Evolutionary conservation across 2,888 invertebrate genomes (phyloP).

Genomic region (Salticus scenicus): DNA sequence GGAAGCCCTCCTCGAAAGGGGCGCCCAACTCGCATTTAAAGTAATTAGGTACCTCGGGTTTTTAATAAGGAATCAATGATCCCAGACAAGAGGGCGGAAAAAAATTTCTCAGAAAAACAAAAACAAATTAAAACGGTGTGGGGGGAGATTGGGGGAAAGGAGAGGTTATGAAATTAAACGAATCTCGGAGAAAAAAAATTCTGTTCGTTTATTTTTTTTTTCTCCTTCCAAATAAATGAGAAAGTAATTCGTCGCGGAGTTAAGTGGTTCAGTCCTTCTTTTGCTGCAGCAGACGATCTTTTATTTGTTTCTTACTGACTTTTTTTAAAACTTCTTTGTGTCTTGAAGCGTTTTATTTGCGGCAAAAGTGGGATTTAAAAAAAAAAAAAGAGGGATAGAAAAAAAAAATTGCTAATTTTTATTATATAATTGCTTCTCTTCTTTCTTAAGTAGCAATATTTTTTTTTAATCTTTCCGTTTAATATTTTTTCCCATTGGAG

Average conservation of each 20-base stretch:
- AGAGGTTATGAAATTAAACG: constrained; percentile 66
- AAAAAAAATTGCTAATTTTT: constrained; percentile 54
- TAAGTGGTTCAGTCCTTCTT: constrained; percentile 65
- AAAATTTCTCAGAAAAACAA: constrained; percentile 39
- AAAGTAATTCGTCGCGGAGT: constrained; percentile 69
- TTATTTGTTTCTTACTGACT: constrained; percentile 42
- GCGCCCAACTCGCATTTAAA: constrained; percentile 62
- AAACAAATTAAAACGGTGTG: constrained; percentile 55
- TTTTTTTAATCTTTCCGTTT: constrained; percentile 31
- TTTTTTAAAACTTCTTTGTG: constrained; percentile 45
- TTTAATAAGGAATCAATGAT: constrained; percentile 70
- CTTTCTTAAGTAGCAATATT: constrained; percentile 32
- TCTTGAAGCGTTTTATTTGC: constrained; percentile 66
- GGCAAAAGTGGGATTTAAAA: constrained; percentile 63
- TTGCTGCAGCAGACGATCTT: constrained; percentile 53
- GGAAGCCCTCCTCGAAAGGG: neutral
- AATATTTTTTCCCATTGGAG: constrained; percentile 2
- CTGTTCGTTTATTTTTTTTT: constrained; percentile 22
- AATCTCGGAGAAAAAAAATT: constrained; percentile 48
- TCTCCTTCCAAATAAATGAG: constrained; percentile 64
- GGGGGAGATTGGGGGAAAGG: neutral
- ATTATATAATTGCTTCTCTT: constrained; percentile 66
- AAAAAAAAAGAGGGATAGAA: constrained; percentile 19
- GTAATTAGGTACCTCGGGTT: constrained; percentile 66
- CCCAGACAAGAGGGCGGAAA: constrained; percentile 38